Base-by-base conservation (phyloP, 1,140 invertebrate genomes). In the Orchestia grillus region DNA sequence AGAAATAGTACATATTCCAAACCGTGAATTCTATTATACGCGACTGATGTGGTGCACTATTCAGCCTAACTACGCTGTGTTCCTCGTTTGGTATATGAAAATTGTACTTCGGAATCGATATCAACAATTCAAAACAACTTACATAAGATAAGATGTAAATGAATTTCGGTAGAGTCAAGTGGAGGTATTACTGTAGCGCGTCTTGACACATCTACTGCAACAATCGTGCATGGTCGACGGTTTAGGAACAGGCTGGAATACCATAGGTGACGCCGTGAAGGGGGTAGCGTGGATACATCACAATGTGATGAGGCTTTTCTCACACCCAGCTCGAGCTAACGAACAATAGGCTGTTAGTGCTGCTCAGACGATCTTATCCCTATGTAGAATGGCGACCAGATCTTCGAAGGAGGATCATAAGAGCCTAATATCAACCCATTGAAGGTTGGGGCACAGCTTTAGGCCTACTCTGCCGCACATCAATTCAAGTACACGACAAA, bases 401-500 rank as follows among this genome's bases (percentile, higher is more conserved):
- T 43, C 88, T 15, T 91, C 88, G 41, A 42, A 44, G 88, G 88
- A 91, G 88, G 88, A 43, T 91, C 88, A 91, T 91, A 36, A 91
- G 88, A 11, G 44, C 88, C 88, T 91, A 91, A 91, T 91, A 91
- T 44, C 88, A 91, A 44, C 88, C 88, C 44, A 91, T 91, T 91
- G 88, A 91, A 91, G 88, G 88, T 77, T 53, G 6, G 62, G 62
- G 62, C 36, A 77, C 62, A 77, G 62, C 62, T 19, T 45, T 94
- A 94, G 92, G 92, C 92, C 92, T 94, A 94, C 92, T 4, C 8
- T 43, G 44, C 15, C 40, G 44, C 43, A 47, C 92, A 94, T 94
- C 92, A 94, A 94, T 94, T 94, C 44, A 45, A 94, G 44, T 90
- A 43, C 15, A 44, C 92, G 92, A 94, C 92, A 94, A 94, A 94